Percentiles rank a stretch among this genome's conserved stretches.
Evolutionary conservation across 2,113 vertebrate species (phyloP).

Genomic region (Narcine bancroftii): DNA sequence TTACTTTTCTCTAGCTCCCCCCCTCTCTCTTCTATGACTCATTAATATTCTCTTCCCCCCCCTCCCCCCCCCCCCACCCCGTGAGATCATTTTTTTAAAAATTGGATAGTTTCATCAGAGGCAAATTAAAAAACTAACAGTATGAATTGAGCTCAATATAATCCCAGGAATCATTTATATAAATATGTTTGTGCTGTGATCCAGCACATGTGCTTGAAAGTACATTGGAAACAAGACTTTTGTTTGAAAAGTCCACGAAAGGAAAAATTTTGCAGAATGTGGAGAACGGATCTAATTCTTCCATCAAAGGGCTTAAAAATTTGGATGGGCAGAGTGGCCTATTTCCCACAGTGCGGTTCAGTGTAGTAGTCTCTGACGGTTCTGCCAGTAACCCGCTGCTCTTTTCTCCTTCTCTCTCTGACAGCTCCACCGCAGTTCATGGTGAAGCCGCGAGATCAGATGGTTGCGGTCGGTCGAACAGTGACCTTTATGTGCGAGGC

Average conservation of each 20-base stretch:
- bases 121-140: too few species aligned
- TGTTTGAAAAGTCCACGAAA: neutral
- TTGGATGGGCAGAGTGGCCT: too few species aligned
- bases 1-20: too few species aligned
- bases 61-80: too few species aligned
- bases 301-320: too few species aligned
- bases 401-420: constrained; percentile 41
- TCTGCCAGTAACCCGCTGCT: too few species aligned
- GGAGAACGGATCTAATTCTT: too few species aligned
- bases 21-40: too few species aligned
- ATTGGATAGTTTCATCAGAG: too few species aligned
- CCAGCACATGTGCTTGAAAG: neutral
- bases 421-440: constrained; percentile 90
- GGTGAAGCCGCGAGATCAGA: constrained; percentile 88
- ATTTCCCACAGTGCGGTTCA: neutral
- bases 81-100: too few species aligned
- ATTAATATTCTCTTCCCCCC: too few species aligned
- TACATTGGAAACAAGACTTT: neutral
- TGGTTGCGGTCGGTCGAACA: constrained; percentile 83
- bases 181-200: neutral
- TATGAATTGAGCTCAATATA: neutral
- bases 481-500: constrained; percentile 97
- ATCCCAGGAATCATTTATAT: neutral
- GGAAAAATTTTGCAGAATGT: too few species aligned
- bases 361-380: constrained; percentile 1